phyloP scores from a whole-genome alignment of 2,797 vertebrate genomes.

The Notoglanidium macrostoma region DNA sequence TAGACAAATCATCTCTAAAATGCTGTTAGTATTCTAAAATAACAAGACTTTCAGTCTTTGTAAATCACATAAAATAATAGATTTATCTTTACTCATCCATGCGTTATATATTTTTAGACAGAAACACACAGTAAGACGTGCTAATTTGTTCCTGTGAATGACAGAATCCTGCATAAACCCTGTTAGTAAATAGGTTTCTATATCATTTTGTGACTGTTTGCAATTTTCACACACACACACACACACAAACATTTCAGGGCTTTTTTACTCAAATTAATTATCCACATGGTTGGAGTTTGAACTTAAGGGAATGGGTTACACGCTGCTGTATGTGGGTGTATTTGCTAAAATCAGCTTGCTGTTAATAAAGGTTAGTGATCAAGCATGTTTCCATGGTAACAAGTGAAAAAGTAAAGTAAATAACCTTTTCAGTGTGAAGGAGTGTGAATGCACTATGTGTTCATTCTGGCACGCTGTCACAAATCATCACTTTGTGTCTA shows the following conservation, averaged over 20 bases:
- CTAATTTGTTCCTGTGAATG: background rate
- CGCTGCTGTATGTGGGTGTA: slow-evolving; percentile 11
- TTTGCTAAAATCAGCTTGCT: slow-evolving; percentile 13
- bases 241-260: background rate
- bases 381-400: slow-evolving; percentile 46
- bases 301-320: slow-evolving; percentile 18
- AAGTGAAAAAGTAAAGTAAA: slow-evolving; percentile 27
- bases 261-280: background rate
- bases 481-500: slow-evolving; percentile 1
- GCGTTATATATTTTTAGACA: background rate
- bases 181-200: background rate
- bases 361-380: slow-evolving; percentile 8
- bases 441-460: slow-evolving; percentile 20
- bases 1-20: background rate
- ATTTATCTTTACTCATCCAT: background rate
- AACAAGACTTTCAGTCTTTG: background rate
- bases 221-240: background rate
- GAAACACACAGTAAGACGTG: background rate
- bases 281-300: slow-evolving; percentile 4
- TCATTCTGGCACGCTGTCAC: slow-evolving; percentile 10
- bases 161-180: background rate
- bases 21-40: background rate
- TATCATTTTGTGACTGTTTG: background rate
- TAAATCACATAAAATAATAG: background rate
- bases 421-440: slow-evolving; percentile 22